Percentiles rank a stretch among this genome's conserved stretches.
These are phyloP conservation scores for Empidonax traillii DNA, from an alignment of 2,113 vertebrate species.

Conservation along the genomic window DNA sequence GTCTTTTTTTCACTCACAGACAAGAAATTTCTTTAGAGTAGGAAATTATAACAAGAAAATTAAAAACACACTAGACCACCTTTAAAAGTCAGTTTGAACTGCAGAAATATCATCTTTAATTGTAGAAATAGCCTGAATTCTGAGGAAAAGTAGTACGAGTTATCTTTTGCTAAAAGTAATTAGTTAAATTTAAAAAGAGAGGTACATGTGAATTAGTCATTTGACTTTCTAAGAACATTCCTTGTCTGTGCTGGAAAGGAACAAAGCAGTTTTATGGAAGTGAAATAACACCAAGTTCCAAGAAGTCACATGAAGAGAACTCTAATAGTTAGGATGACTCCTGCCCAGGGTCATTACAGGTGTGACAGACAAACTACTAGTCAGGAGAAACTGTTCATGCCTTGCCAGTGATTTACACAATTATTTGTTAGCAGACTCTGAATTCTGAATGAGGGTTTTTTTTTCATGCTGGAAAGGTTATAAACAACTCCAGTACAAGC, in stretches of 20 bases:
- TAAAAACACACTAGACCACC: neutral
- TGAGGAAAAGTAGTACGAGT: neutral
- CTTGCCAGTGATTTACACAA: neutral
- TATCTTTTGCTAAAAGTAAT: constrained; percentile 13
- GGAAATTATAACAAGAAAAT: neutral
- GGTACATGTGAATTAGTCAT: neutral
- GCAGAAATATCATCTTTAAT: neutral
- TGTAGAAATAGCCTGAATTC: constrained; percentile 7
- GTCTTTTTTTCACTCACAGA: neutral
- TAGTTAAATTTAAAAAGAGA: constrained; percentile 1
- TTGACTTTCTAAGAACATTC: neutral
- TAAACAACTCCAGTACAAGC: neutral
- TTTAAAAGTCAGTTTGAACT: constrained; percentile 11
- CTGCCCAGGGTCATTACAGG: neutral
- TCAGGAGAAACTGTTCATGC: neutral
- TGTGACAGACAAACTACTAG: neutral
- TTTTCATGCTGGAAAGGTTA: neutral
- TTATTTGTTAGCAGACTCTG: neutral
- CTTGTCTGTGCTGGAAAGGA: neutral
- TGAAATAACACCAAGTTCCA: neutral
- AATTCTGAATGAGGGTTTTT: neutral
- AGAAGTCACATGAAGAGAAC: neutral
- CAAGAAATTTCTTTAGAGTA: neutral
- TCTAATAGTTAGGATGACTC: neutral
- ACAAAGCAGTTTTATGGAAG: neutral